Evolutionary conservation across 2,113 vertebrate genomes (phyloP).

Genomic region (Illadopsis cleaveri): DNA sequence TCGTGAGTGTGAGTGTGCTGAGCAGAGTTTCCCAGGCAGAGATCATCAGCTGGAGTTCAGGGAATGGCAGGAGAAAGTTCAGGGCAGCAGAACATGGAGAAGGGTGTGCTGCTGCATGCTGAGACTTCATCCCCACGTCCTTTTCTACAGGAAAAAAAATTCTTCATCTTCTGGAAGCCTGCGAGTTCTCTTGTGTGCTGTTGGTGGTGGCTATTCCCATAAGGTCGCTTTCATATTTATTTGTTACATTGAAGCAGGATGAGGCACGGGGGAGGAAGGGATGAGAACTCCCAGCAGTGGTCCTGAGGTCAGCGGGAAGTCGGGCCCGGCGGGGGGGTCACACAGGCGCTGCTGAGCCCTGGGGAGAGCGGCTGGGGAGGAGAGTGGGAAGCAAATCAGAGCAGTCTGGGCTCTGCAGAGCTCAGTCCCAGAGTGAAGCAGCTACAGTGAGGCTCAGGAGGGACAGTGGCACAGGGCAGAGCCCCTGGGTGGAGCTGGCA

Average conservation of each 20-base stretch:
- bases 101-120: background rate
- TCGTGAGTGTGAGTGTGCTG: rapidly evolving
- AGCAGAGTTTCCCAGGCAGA: background rate
- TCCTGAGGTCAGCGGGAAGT: background rate
- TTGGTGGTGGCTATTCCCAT: background rate
- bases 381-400: rapidly evolving
- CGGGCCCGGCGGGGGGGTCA: background rate
- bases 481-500: background rate
- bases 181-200: background rate
- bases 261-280: background rate
- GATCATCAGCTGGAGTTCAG: background rate
- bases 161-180: background rate
- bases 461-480: background rate
- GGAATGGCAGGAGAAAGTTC: background rate
- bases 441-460: background rate
- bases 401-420: background rate
- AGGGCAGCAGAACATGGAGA: background rate
- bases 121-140: background rate
- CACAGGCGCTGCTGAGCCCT: rapidly evolving
- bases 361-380: background rate
- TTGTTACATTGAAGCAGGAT: background rate
- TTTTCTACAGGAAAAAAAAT: background rate
- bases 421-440: rapidly evolving
- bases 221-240: background rate
- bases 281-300: background rate